Evolutionary conservation across 2,797 vertebrate species (phyloP).

Genomic region (Xyrichtys novacula): DNA sequence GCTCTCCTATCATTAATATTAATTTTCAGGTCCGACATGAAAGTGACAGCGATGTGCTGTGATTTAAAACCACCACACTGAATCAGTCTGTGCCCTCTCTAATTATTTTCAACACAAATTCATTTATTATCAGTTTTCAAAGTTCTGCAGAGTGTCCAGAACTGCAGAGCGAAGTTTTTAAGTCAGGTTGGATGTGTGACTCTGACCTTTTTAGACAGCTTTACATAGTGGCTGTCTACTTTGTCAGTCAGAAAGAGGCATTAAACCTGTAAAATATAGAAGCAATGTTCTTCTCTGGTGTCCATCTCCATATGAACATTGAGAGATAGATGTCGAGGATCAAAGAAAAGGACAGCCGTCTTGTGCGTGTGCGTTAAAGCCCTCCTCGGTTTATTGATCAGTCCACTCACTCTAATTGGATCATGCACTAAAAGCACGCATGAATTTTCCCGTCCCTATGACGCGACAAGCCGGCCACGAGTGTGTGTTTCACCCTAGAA

Average conservation of each 20-base stretch:
- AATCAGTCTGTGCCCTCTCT: not conserved
- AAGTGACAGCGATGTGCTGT: not conserved
- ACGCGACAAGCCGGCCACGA: constrained; percentile 11
- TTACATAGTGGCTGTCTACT: not conserved
- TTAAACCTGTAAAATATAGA: not conserved
- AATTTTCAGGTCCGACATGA: not conserved
- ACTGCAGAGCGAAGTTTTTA: not conserved
- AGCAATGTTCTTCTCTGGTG: not conserved
- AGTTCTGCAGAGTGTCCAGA: not conserved
- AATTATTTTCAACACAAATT: fast-evolving
- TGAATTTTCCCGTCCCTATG: constrained; percentile 31
- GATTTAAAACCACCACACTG: not conserved
- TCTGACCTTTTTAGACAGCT: not conserved
- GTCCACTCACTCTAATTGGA: constrained; percentile 68
- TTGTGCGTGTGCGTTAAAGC: constrained; percentile 33
- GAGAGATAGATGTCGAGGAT: not conserved
- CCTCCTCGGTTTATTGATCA: constrained; percentile 57
- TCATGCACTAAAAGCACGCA: constrained; percentile 64
- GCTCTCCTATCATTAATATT: not conserved
- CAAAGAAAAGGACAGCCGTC: not conserved
- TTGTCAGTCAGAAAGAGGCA: not conserved
- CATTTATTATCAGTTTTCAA: not conserved
- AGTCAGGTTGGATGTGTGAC: not conserved
- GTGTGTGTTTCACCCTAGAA: constrained; percentile 17
- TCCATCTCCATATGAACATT: not conserved